Percentiles rank a stretch among this genome's conserved stretches.
Evolutionary conservation across 2,113 vertebrate genomes (phyloP).

Genomic region (Hippocampus mohnikei): DNA sequence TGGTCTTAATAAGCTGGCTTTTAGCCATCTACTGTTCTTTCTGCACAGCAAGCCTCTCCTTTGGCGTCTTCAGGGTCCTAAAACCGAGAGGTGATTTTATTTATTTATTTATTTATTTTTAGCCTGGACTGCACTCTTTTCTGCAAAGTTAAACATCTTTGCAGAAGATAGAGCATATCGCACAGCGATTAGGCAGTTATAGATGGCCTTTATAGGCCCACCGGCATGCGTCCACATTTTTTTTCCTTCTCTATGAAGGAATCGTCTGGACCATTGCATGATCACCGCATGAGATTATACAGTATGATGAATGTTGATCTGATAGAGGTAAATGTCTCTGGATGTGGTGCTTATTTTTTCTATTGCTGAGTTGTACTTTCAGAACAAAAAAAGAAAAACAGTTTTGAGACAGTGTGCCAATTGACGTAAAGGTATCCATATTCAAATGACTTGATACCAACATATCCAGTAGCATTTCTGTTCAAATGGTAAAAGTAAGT

Average conservation of each 20-base stretch:
- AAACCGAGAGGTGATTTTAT: constrained; percentile 13
- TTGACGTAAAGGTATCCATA: not conserved
- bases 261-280: constrained; percentile 53
- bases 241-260: constrained; percentile 31
- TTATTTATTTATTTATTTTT: constrained; percentile 3
- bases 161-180: constrained; percentile 16
- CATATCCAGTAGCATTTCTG: not conserved
- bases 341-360: not conserved
- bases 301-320: constrained; percentile 34
- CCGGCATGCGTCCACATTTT: constrained; percentile 42
- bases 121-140: constrained; percentile 3
- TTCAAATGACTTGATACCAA: not conserved
- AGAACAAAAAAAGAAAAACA: not conserved
- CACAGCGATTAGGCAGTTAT: constrained; percentile 37
- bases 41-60: not conserved
- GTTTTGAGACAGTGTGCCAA: not conserved
- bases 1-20: constrained; percentile 34
- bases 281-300: constrained; percentile 41
- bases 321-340: not conserved
- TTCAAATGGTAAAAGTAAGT: not conserved
- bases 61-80: constrained; percentile 20
- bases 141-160: constrained; percentile 29
- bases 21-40: constrained; percentile 26
- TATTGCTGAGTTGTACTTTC: not conserved
- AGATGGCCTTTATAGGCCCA: constrained; percentile 38